Evolutionary conservation across 2,888 invertebrate species (phyloP).

Genomic region (Meganola albula): DNA sequence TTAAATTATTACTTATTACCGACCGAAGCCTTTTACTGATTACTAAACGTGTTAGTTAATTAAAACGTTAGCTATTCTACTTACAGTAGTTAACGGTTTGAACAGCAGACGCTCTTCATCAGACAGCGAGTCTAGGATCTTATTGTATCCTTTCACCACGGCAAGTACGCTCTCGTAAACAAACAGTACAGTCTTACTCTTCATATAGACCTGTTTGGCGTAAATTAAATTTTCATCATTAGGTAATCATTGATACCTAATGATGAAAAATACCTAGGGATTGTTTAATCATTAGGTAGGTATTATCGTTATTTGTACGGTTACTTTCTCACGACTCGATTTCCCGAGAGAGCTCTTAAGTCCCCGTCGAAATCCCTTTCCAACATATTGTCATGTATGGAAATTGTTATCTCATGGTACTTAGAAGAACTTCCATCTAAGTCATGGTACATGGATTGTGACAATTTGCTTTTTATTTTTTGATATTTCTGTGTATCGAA

Average conservation of each 20-base stretch:
- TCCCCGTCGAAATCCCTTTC: no score
- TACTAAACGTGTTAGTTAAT: neutral
- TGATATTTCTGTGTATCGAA: no score
- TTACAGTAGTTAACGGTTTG: constrained; percentile 81
- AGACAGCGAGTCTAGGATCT: constrained; percentile 85
- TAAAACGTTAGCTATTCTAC: constrained; percentile 18
- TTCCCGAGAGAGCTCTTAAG: no score
- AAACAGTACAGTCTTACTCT: constrained; percentile 76
- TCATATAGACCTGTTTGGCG: constrained; percentile 73
- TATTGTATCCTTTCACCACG: constrained; percentile 86
- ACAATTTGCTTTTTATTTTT: no score
- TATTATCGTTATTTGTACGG: no score
- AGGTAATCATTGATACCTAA: no score
- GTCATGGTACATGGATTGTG: no score
- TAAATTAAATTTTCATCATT: no score
- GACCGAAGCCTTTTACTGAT: neutral
- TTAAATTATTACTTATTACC: neutral
- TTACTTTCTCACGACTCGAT: no score
- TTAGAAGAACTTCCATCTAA: no score
- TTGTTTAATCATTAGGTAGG: neutral
- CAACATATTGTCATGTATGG: no score
- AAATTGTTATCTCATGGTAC: no score
- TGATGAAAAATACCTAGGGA: neutral
- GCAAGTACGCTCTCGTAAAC: constrained; percentile 84
- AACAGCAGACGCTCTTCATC: constrained; percentile 87